phyloP scores from a whole-genome alignment of 2,888 invertebrate species.

The Protonemura montana region DNA sequence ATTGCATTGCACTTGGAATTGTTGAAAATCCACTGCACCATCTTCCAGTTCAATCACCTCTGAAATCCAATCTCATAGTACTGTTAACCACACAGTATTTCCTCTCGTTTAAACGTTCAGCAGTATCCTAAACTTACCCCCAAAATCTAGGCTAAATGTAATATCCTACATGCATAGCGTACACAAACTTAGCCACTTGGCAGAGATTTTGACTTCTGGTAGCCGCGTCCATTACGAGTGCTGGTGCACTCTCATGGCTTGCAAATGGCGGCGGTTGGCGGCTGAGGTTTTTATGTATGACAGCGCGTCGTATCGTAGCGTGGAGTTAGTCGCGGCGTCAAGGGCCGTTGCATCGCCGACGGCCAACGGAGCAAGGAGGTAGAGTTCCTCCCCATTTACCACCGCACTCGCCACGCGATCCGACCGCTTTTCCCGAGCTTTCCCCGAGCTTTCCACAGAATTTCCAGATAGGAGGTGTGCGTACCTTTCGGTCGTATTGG shows the following conservation, averaged over 20 bases:
- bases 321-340: constrained; percentile 40
- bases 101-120: too few species aligned
- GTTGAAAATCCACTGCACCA: too few species aligned
- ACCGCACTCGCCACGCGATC: not conserved
- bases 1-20: too few species aligned
- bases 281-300: constrained; percentile 20
- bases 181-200: not conserved
- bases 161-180: not conserved
- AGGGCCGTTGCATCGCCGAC: constrained; percentile 22
- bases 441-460: not conserved
- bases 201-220: not conserved
- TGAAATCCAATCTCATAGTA: too few species aligned
- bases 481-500: constrained; percentile 16
- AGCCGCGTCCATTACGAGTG: not conserved
- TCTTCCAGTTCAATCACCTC: too few species aligned
- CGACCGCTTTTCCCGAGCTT: not conserved
- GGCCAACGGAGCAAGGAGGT: constrained; percentile 16
- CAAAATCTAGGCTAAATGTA: not conserved
- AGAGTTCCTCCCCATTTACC: constrained; percentile 39
- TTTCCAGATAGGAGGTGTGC: not conserved
- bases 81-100: too few species aligned
- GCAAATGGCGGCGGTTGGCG: not conserved
- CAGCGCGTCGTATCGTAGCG: constrained; percentile 41
- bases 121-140: too few species aligned
- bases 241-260: not conserved